Evolutionary conservation across 2,113 vertebrate genomes (phyloP).

Genomic region (Raja brachyura): DNA sequence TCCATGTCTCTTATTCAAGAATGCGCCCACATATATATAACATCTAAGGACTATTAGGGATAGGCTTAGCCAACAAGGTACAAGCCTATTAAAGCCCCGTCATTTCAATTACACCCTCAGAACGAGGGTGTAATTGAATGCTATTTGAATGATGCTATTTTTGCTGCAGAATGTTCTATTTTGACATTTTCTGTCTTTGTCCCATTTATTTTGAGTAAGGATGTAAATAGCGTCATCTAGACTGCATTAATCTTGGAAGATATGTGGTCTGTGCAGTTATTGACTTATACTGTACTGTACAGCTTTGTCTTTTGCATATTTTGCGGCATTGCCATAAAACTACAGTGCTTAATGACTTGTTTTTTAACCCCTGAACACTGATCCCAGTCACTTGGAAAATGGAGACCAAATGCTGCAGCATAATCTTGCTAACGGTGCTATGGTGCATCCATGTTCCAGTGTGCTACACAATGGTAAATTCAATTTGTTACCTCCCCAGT

Average conservation of each 20-base stretch:
- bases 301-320: constrained; percentile 15
- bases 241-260: background rate
- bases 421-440: background rate
- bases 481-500: too few relatives aligned
- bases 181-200: background rate
- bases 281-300: background rate
- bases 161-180: background rate
- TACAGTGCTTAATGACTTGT: background rate
- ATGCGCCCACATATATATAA: background rate
- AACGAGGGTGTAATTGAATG: too few relatives aligned
- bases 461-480: too few relatives aligned
- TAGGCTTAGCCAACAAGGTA: background rate
- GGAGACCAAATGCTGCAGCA: background rate
- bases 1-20: background rate
- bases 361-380: background rate
- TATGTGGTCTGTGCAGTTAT: background rate
- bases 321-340: background rate
- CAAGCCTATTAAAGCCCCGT: background rate
- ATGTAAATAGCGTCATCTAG: background rate
- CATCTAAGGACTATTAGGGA: too few relatives aligned
- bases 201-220: constrained; percentile 19
- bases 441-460: background rate
- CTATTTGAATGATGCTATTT: too few relatives aligned
- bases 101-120: background rate
- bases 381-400: background rate